Evolutionary conservation across 2,797 vertebrate genomes (phyloP).

Genomic region (Enteromius thamalakanensis): DNA sequence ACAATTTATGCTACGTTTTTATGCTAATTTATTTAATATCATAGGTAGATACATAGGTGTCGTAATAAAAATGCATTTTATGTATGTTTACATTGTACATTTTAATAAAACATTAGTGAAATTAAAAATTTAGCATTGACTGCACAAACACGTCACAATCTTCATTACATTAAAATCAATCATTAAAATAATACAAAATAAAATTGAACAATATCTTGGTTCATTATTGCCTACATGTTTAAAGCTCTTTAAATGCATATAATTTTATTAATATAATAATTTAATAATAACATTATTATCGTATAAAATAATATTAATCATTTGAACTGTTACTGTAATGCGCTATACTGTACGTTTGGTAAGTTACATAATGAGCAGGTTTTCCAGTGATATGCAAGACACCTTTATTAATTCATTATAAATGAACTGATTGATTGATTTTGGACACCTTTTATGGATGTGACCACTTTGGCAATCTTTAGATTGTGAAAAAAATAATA

Average conservation of each 20-base stretch:
- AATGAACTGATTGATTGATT: not conserved
- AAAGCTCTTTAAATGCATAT: not conserved
- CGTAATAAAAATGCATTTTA: not conserved
- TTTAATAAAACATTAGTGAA: not conserved
- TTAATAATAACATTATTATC: not conserved
- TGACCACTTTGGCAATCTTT: not conserved
- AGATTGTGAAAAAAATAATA: not conserved
- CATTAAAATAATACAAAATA: not conserved
- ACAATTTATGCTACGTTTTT: not conserved
- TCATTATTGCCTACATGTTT: not conserved
- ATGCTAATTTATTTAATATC: not conserved
- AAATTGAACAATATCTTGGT: not conserved
- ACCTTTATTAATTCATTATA: not conserved
- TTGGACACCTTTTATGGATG: not conserved
- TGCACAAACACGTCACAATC: not conserved
- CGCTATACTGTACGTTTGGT: not conserved
- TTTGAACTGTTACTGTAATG: not conserved
- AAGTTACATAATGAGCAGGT: not conserved
- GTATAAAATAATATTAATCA: slow-evolving; percentile 4
- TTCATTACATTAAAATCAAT: not conserved
- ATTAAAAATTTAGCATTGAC: not conserved
- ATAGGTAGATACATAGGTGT: no score
- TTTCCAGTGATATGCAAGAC: not conserved
- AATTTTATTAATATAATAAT: not conserved
- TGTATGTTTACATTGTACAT: not conserved